Conservation (phyloP, 2,113 vertebrate species). For the human (Homo sapiens) region GRCh38 chr20:21308501-21309000, state of each 20-base stretch:
- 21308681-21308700: not conserved
- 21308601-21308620: not conserved
- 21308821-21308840: not conserved
- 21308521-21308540: not conserved
- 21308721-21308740: not conserved
- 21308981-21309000: not conserved
- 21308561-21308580: not conserved
- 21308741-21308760: not conserved
- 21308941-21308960: not conserved
- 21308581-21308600: not conserved
- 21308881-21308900: not conserved
- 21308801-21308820: not conserved
- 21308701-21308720: not conserved
- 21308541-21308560: not conserved
- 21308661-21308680: not conserved
- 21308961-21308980: not conserved
- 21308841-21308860: not conserved
- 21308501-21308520: not conserved
- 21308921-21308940: not conserved
- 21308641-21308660: not conserved
- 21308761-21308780: constrained; percentile 8
- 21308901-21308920: constrained; percentile 19
- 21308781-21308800: not conserved
- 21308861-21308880: constrained; percentile 21
- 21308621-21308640: not conserved